These are phyloP conservation scores for Anoplopoma fimbria DNA, from an alignment of 2,113 vertebrate species.

Conservation along the genomic window DNA sequence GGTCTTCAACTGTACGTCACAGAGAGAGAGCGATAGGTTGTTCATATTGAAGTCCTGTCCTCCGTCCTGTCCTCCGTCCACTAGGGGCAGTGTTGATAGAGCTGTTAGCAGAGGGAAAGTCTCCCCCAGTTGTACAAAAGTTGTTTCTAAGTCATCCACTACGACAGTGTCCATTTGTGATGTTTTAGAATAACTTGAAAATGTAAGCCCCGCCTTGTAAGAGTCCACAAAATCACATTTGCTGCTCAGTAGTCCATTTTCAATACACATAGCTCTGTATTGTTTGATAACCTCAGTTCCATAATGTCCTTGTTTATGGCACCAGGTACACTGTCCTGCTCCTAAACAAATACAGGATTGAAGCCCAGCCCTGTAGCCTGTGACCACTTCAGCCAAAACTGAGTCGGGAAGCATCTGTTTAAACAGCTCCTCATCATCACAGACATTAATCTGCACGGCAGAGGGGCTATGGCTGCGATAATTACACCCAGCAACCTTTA, in stretches of 20 bases:
- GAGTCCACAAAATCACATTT: conserved; percentile 34
- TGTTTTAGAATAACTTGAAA: conserved; percentile 45
- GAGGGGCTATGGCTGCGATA: conserved; percentile 74
- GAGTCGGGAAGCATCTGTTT: conserved; percentile 47
- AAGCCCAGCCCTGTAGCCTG: conserved; percentile 75
- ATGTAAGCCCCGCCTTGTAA: conserved; percentile 2
- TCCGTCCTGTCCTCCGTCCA: conserved; percentile 47
- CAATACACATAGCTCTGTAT: conserved; percentile 17
- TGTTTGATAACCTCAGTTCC: conserved; percentile 31
- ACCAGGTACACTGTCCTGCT: conserved; percentile 76
- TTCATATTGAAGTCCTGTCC: conserved; percentile 59
- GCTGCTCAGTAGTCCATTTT: conserved; percentile 12
- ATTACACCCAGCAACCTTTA: conserved; percentile 35
- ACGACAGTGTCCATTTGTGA: conserved; percentile 50
- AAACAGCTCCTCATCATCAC: conserved; percentile 24
- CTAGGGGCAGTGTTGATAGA: conserved; percentile 40
- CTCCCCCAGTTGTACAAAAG: conserved; percentile 43
- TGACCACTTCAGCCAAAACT: conserved; percentile 57
- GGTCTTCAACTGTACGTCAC: conserved; percentile 73
- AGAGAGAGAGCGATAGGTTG: conserved; percentile 70
- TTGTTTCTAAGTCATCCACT: conserved; percentile 29
- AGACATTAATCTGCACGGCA: conserved; percentile 20
- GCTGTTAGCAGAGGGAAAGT: conserved; percentile 67
- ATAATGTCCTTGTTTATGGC: conserved; percentile 50
- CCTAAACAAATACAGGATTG: conserved; percentile 76